Base-by-base conservation (phyloP, 1,140 invertebrate species). In the Ctenoplectra terminalis region DNA sequence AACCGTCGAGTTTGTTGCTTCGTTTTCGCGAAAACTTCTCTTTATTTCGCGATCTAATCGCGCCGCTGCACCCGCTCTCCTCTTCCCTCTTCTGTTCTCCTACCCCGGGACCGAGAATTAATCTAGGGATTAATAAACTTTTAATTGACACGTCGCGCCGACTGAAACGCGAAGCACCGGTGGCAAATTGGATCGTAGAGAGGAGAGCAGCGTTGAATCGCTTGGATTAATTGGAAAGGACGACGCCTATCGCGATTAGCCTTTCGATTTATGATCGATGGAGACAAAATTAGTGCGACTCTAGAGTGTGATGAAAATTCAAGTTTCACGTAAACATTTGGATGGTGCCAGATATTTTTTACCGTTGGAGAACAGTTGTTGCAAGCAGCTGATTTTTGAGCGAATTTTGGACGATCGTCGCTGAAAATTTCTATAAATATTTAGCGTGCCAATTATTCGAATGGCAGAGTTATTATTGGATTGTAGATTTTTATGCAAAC, bases 111-210 rank as follows among this genome's bases (percentile, higher is more conserved):
- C 8, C 23, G n/a, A 4, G 20, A 61, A 76, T 66, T 66, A 66
- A 52, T 54, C 26, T 20, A 26, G 9, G 29, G 63, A 76, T 34
- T 76, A 67, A 76, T 76, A 76, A 76, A 67, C 63, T 76, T 67
- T 56, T 76, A 67, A 76, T 76, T 76, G 63, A 76, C 63, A 34
- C 26, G 63, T n/a, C 48, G n/a, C 20, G 9, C 40, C 20, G 13
- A 9, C 15, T n/a, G 61, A 67, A 54, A n/a, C 40, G 37, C 20
- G 20, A 5, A 23, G 17, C n/a, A 29, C 20, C 26, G 9, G 2
- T 7, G 50, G 48, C 7, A 52, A 64, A 52, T 75, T 66, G 46
- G 48, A 52, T 29, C 8, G 23, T 5, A 0, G 43, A 31, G 17
- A 46, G 73, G 4, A 11, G 40, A 26, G 17, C n/a, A n/a, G 2